Evolutionary conservation across 2,888 invertebrate genomes (phyloP), one percentile per base, ranked within the genome.

Genomic region (Thysanoteuthis rhombus): DNA sequence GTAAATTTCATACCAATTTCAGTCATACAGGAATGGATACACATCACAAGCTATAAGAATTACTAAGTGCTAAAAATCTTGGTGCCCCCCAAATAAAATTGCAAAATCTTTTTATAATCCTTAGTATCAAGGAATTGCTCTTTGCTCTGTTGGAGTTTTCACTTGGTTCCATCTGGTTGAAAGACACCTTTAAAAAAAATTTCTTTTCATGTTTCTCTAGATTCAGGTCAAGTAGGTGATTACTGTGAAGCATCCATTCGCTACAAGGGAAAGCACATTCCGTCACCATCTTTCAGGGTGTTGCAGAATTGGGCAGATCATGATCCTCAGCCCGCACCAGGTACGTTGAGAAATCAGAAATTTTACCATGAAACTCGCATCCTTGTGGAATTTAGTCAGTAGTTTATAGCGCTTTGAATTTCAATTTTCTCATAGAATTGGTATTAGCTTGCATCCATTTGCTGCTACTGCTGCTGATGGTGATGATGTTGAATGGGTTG

Each of bases 221-320:
- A 10, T 40, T 42, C 32, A 92, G 91, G 38, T 42, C 94, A 94
- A 40, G 94, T 96, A 36, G 96, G 96, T 45, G 95, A 96, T 94
- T 96, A 96, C 94, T 96, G 96, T 93, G 96, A 96, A 94, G 95
- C 96, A 5, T 96, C 97, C 12, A 96, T 96, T 89, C 95, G 96
- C 90, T 97, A 97, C 95, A 96, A 95, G 90, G 96, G 97, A 36
- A 95, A 96, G 93, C 95, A 96, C 94, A 98, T 98, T 96, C 98
- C 98, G 32, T 98, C 98, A 92, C 97, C 98, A 96, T 98, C 98
- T 95, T 98, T 98, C 97, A 97, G 98, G 96, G 97, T 97, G 47
- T 95, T 97, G 32, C 96, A 97, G 94, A 95, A 95, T n/a, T 95
- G 96, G 95, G 96, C 97, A 28, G 95, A 96, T 38, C 32, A n/a